Conservation (phyloP, 2,113 vertebrate species). For the Gavia stellata region DNA sequence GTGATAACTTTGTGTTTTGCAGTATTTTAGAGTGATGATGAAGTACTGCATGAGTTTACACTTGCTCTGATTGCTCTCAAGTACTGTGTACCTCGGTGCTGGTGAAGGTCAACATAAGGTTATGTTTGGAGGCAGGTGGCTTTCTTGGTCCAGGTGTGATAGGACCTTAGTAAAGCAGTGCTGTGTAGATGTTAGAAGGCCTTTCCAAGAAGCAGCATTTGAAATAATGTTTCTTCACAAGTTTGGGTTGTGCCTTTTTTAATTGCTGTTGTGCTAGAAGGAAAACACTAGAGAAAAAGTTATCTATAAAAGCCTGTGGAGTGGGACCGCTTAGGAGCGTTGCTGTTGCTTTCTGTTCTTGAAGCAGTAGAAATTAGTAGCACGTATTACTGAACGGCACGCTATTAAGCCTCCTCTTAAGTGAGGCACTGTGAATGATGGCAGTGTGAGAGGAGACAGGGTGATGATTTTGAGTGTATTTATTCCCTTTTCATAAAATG, state of each 20-base stretch:
- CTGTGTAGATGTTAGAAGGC: not conserved
- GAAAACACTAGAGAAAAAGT: not conserved
- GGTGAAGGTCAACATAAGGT: accelerated
- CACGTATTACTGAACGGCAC: accelerated
- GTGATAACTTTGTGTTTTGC: accelerated
- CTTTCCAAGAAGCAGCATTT: not conserved
- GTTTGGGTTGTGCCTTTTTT: not conserved
- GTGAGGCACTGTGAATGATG: not conserved
- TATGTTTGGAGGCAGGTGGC: not conserved
- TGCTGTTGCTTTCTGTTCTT: not conserved
- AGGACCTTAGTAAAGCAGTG: accelerated
- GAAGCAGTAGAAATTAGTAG: not conserved
- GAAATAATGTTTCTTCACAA: not conserved
- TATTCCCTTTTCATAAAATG: not conserved
- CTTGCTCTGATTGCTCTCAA: not conserved
- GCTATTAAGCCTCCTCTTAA: accelerated
- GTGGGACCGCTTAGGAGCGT: not conserved
- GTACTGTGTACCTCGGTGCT: accelerated
- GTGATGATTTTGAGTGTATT: not conserved
- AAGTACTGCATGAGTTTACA: not conserved
- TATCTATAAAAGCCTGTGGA: accelerated
- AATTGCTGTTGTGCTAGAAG: not conserved
- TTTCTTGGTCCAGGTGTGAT: not conserved
- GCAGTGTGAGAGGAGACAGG: not conserved
- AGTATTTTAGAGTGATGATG: not conserved